Base-by-base conservation (phyloP, 2,113 vertebrate species). In the Nymphicus hollandicus region DNA sequence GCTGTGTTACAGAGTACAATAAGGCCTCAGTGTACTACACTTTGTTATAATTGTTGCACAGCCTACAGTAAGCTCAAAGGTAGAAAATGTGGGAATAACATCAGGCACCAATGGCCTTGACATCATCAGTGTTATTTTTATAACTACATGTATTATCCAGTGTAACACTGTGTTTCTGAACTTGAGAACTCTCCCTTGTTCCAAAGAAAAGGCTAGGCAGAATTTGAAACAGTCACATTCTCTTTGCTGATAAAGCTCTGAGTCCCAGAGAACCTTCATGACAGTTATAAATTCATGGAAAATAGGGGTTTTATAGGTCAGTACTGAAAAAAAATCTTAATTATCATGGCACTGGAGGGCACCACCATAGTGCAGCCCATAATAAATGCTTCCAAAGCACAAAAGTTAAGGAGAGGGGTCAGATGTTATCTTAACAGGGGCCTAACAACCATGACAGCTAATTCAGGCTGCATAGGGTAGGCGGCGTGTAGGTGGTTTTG, bases 401-500 rank as follows among this genome's bases (percentile, higher is more conserved):
- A 91, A 91, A 97, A 89, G 55, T 96, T 76, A 90, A 80, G 56
- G 64, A 91, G 56, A 89, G 22, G 71, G 88, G 83, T 95, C 89
- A 87, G 89, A 85, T 94, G 69, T 92, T 96, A 68, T 87, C 86
- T 96, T 92, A 88, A 92, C 52, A 91, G 78, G 68, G 76, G 8
- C 76, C 85, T 96, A 86, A 52, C 70, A 88, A 80, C 85, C 86
- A 25, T 92, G 90, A 86, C 25, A 1, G 39, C 78, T 94, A 85
- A 88, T 87, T 91, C 72, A 89, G 88, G 77, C 87, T 37, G 28
- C 70, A 46, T 6, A 10, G 78, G 41, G 39, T 35, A 53, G 78
- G 86, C 27, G 39, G 58, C 49, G 4, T 85, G 88, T 93, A 92
- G 95, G 97, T 98, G 96, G 97, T 98, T 97, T 98, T 86, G 90